Percentiles rank a stretch among this genome's conserved stretches.
phyloP scores from a whole-genome alignment of 37 sponge, comb jelly and placozoan genomes.

The Chondrosia reniformis region DNA sequence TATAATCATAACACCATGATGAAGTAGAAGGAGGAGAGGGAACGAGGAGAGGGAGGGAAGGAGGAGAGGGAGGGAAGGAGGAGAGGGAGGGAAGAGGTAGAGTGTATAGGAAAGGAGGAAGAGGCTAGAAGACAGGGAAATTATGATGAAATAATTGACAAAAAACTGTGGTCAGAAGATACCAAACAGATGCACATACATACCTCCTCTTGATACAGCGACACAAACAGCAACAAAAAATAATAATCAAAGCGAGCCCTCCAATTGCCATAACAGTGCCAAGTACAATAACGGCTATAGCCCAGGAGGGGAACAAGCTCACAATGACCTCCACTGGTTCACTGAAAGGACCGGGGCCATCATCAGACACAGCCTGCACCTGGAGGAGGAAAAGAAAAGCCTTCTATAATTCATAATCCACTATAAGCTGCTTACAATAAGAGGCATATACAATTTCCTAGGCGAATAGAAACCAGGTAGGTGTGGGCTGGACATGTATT shows the following conservation, averaged over 20 bases:
- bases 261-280: not conserved
- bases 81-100: not conserved
- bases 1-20: no score
- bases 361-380: not conserved
- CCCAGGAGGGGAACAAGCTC: not conserved
- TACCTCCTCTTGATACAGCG: not conserved
- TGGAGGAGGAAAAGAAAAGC: not conserved
- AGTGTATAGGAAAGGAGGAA: not conserved
- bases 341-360: not conserved
- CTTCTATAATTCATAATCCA: no score
- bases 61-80: not conserved
- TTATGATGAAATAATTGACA: not conserved
- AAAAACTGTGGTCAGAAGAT: not conserved
- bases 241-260: not conserved
- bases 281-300: not conserved
- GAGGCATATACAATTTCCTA: no score
- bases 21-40: not conserved
- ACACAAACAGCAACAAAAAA: not conserved
- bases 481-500: no score
- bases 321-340: not conserved
- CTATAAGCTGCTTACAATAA: no score
- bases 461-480: no score
- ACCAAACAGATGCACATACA: not conserved
- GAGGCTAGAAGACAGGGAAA: not conserved
- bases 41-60: not conserved